A percentile compares a stretch with the other conserved stretches of the same genome.
These are phyloP conservation scores for Carollia perspicillata DNA, from an alignment of 2,113 vertebrate genomes.

Conservation along the genomic window DNA sequence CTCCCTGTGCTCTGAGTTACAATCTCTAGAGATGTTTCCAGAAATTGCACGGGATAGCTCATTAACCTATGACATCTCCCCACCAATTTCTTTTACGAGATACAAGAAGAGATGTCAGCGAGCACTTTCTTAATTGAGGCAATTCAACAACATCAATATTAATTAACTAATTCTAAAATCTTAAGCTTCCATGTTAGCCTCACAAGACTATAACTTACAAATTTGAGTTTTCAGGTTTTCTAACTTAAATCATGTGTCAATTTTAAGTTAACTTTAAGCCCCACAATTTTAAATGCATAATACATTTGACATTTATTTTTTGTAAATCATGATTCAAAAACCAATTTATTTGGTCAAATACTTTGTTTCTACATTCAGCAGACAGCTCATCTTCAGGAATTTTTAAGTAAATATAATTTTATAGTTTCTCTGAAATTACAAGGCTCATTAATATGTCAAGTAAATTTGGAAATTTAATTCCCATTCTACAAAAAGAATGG, in stretches of 20 bases:
- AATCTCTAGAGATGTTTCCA: conserved; percentile 41
- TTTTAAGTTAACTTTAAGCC: conserved; percentile 13
- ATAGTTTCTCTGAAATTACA: conserved; percentile 11
- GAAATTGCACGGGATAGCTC: not conserved
- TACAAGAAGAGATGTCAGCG: not conserved
- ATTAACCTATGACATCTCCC: conserved; percentile 47
- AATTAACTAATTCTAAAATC: conserved; percentile 1
- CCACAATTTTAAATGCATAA: conserved; percentile 27
- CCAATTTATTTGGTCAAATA: not conserved
- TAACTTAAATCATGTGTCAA: not conserved
- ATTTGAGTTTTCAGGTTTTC: not conserved
- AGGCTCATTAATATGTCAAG: not conserved
- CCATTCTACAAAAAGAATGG: conserved; percentile 21
- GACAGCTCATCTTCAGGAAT: conserved; percentile 3
- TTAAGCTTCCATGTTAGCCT: not conserved
- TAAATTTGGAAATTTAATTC: conserved; percentile 40
- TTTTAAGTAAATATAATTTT: not conserved
- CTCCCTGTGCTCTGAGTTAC: conserved; percentile 29
- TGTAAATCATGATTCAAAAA: conserved; percentile 40
- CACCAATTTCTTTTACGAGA: conserved; percentile 40
- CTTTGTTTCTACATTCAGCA: conserved; percentile 1
- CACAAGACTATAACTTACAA: not conserved
- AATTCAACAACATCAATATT: conserved; percentile 11
- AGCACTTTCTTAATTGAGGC: conserved; percentile 21
- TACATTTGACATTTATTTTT: conserved; percentile 30